Evolutionary conservation across 2,797 vertebrate species (phyloP).

Genomic region (Bucorvus abyssinicus): DNA sequence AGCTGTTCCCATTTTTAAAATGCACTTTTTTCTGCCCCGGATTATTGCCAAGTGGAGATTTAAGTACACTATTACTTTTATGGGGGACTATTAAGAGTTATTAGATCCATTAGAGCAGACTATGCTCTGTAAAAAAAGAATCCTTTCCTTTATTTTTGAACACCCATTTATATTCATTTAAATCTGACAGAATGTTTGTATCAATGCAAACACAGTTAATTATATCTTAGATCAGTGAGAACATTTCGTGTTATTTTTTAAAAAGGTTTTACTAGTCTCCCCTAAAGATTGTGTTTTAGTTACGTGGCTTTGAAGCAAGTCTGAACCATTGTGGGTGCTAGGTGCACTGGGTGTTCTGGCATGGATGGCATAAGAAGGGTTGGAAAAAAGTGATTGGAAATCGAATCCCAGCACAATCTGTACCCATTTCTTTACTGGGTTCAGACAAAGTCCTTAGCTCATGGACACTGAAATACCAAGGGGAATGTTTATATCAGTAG

Average conservation of each 20-base stretch:
- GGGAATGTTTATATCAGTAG: background rate
- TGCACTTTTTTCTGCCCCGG: conserved; percentile 56
- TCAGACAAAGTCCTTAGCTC: background rate
- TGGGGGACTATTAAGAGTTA: conserved; percentile 66
- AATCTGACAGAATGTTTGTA: conserved; percentile 56
- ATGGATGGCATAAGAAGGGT: background rate
- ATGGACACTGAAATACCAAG: background rate
- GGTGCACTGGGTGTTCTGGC: background rate
- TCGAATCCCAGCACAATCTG: background rate
- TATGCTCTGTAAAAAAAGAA: conserved; percentile 45
- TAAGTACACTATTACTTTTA: conserved; percentile 71
- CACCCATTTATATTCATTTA: conserved; percentile 44
- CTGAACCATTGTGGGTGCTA: background rate
- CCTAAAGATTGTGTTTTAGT: background rate
- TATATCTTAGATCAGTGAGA: conserved; percentile 43
- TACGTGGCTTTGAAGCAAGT: background rate
- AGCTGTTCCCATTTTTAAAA: conserved; percentile 72
- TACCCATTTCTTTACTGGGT: background rate
- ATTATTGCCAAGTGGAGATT: conserved; percentile 68
- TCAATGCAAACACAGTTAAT: conserved; percentile 40
- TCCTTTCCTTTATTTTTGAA: conserved; percentile 51
- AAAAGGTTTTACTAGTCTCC: background rate
- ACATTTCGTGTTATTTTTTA: conserved; percentile 18
- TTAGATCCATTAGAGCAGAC: conserved; percentile 66
- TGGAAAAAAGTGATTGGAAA: background rate